Percentiles rank a stretch among this genome's conserved stretches.
Evolutionary conservation across 2,113 vertebrate genomes (phyloP).

Genomic region (Myanophis thanlyinensis): DNA sequence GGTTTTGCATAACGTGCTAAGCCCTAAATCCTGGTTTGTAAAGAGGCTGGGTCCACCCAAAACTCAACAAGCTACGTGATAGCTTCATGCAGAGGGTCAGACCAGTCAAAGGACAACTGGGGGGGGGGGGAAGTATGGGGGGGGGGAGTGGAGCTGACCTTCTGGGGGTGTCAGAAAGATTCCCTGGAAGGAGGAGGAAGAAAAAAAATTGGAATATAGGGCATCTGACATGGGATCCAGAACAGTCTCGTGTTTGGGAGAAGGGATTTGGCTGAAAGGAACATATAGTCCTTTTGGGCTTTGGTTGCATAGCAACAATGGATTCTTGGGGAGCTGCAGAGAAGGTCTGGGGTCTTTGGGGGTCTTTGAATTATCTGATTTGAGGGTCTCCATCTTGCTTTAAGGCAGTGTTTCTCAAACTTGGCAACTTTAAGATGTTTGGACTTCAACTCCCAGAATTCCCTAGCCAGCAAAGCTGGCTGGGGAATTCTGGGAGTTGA

Average conservation of each 20-base stretch:
- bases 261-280: neutral
- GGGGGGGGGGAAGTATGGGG: neutral
- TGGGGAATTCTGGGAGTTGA: no score
- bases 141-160: slow-evolving; percentile 40
- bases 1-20: neutral
- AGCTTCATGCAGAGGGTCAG: neutral
- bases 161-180: neutral
- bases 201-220: neutral
- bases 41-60: neutral
- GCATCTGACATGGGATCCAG: no score
- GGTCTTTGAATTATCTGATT: neutral
- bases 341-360: no score
- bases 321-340: neutral
- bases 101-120: neutral
- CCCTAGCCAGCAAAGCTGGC: no score
- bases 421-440: no score
- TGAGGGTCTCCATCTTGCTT: neutral
- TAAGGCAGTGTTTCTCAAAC: no score
- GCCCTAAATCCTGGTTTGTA: neutral
- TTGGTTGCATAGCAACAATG: neutral
- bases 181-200: neutral
- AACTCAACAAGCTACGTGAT: neutral
- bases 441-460: no score
- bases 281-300: no score
- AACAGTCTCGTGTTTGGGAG: neutral